Evolutionary conservation across 2,888 invertebrate genomes (phyloP), one percentile per base, ranked within the genome.

Genomic region (Torymus texanus): DNA sequence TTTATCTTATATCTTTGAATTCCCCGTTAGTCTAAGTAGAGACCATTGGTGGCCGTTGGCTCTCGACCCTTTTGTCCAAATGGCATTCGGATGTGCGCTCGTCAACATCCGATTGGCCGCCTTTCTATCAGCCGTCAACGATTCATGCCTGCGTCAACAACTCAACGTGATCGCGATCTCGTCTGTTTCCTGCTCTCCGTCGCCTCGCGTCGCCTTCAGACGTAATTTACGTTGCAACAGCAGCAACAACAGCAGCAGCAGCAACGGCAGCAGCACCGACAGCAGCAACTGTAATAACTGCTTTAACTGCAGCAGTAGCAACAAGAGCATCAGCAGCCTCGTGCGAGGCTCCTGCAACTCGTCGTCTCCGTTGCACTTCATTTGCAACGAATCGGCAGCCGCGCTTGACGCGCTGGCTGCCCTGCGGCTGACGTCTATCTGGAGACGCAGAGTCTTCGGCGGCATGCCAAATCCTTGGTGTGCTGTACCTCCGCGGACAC

Each of bases 1-100:
- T 24, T 89, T 90, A 90, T 88, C 88, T 87, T 85, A 84, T 89
- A 84, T 90, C 86, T 90, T 90, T 90, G 90, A 90, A 90, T 90
- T 90, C 90, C 88, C 89, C 89, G 89, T 89, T 90, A 89, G 88
- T 89, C 88, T 90, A 90, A 90, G 90, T 90, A 90, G 89, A 90
- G 89, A 90, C 88, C 89, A 87, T 89, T 88, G 89, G 88, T 87
- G 89, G 87, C 88, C 88, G 89, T 88, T 89, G 89, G 88, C 87
- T 88, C 87, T 89, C 89, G 88, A 90, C 89, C 90, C 87, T 88
- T 88, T 89, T 88, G 88, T 89, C 89, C 89, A 89, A 90, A 87
- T 89, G 90, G 89, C 90, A 90, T 88, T 90, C 88, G 89, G 90
- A 88, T 89, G 88, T 88, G 86, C 87, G 86, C 86, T 85, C 87